Evolutionary conservation across 2,888 invertebrate species (phyloP).

Genomic region (Athalia cordata): DNA sequence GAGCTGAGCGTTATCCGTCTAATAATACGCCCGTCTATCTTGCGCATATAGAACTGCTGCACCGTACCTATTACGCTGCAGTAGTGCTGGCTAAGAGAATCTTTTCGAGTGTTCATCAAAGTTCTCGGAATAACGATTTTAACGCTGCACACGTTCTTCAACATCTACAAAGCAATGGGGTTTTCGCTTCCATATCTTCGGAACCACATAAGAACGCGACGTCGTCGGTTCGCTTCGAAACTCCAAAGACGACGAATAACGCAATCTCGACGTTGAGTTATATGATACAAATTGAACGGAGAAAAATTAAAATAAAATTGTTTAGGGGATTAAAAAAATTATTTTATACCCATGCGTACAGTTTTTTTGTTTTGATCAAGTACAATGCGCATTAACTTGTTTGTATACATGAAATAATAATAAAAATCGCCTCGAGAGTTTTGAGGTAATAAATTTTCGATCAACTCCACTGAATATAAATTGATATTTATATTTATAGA

Average conservation of each 20-base stretch:
- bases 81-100: conserved; percentile 24
- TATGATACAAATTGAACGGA: not conserved
- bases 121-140: too few species aligned
- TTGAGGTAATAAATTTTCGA: not conserved
- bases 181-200: too few species aligned
- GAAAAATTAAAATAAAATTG: not conserved
- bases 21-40: conserved; percentile 38
- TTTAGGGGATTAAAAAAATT: not conserved
- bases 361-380: not conserved
- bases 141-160: conserved; percentile 6
- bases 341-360: too few species aligned
- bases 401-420: not conserved
- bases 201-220: not conserved
- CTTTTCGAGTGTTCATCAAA: conserved; percentile 31
- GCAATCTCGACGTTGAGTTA: conserved; percentile 17
- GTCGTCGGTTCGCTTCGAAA: not conserved
- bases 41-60: not conserved
- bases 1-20: conserved; percentile 31
- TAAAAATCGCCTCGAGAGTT: not conserved
- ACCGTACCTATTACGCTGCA: not conserved
- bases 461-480: not conserved
- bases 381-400: not conserved
- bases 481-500: not conserved
- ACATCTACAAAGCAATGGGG: not conserved
- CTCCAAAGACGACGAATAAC: not conserved